phyloP scores from a whole-genome alignment of 2,797 vertebrate genomes.

The Fundulus diaphanus region DNA sequence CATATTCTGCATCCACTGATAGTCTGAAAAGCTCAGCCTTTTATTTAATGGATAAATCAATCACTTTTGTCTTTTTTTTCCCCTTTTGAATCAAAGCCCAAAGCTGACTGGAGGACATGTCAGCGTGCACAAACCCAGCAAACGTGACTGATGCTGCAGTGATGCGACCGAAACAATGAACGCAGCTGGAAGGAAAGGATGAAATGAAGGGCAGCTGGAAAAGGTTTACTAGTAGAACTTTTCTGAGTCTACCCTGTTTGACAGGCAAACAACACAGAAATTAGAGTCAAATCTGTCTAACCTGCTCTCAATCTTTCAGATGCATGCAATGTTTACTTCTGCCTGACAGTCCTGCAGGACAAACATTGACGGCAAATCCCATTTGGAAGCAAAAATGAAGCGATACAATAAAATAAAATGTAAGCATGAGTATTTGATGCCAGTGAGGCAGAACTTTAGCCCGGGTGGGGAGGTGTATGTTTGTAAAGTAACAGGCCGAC shows the following conservation, averaged over 20 bases:
- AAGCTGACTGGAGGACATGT: background rate
- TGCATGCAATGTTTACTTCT: conserved; percentile 1
- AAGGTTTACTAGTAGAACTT: background rate
- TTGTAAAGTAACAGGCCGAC: conserved; percentile 33
- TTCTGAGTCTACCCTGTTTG: background rate
- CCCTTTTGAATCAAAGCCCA: background rate
- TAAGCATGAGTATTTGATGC: background rate
- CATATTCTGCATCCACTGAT: background rate
- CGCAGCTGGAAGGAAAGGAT: background rate
- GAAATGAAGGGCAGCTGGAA: background rate
- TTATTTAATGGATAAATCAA: background rate
- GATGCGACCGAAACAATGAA: background rate
- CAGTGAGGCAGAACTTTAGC: background rate
- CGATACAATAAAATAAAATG: background rate
- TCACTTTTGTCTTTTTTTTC: background rate
- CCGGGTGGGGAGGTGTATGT: background rate
- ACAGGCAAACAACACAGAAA: conserved; percentile 2
- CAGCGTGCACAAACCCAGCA: background rate
- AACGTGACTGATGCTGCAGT: background rate
- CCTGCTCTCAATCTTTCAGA: background rate
- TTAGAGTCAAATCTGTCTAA: background rate
- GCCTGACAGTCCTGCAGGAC: background rate
- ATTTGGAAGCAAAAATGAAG: background rate
- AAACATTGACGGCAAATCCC: background rate
- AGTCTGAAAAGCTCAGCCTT: background rate